A percentile compares a stretch with the other conserved stretches of the same genome.
Evolutionary conservation across 2,797 vertebrate species (phyloP).

Genomic region (Molossus molossus): DNA sequence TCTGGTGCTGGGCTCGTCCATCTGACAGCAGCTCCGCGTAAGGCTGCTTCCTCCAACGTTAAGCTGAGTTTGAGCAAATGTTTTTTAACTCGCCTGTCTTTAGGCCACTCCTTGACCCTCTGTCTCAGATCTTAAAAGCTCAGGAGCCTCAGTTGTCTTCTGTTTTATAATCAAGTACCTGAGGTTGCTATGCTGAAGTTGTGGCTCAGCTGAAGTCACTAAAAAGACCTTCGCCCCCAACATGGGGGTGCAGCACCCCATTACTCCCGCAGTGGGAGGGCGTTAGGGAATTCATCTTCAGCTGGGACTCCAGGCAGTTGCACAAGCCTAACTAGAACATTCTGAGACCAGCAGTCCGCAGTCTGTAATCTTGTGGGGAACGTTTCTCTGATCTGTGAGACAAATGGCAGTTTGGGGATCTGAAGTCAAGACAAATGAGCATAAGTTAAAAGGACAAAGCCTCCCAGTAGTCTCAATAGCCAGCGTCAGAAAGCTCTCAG

Average conservation of each 20-base stretch:
- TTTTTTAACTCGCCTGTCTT: neutral
- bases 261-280: too few species aligned
- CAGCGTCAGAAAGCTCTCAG: conserved; percentile 36
- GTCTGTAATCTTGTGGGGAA: neutral
- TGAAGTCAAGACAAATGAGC: neutral
- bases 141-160: neutral
- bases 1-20: too few species aligned
- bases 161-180: neutral
- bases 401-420: neutral
- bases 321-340: neutral
- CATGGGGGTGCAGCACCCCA: accelerated
- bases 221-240: neutral
- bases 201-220: neutral
- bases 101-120: neutral
- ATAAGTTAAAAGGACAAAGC: neutral
- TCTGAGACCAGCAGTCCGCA: neutral
- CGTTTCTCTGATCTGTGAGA: neutral
- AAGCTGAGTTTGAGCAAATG: neutral
- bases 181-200: neutral
- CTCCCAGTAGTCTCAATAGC: neutral
- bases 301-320: neutral
- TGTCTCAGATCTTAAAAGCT: neutral
- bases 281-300: neutral
- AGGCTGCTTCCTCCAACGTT: neutral
- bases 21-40: accelerated